Conservation (phyloP, 2,888 invertebrate genomes). For the Catonia carolina region DNA sequence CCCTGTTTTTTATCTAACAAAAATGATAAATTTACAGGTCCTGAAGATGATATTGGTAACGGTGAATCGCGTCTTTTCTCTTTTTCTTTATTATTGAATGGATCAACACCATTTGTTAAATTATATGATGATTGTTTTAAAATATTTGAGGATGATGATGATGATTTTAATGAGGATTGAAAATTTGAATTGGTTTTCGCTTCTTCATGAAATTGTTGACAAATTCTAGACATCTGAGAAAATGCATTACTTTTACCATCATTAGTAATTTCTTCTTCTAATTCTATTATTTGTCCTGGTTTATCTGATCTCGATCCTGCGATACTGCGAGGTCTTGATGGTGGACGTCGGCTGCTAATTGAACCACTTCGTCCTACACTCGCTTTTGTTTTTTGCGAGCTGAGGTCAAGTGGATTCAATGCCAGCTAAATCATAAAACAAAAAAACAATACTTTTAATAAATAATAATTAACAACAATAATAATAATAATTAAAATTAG, state of each 20-base stretch:
- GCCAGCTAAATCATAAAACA: constrained; percentile 42
- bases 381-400: constrained; percentile 48
- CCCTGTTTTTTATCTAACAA: background rate
- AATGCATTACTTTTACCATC: constrained; percentile 28
- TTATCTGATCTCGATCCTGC: constrained; percentile 15
- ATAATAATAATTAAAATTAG: background rate
- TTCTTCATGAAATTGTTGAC: constrained; percentile 45
- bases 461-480: background rate
- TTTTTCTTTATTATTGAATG: background rate
- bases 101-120: background rate
- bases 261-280: too few relatives aligned
- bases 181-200: constrained; percentile 33
- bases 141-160: background rate
- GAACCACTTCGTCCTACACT: constrained; percentile 47
- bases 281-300: too few relatives aligned
- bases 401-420: constrained; percentile 47
- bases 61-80: too few relatives aligned
- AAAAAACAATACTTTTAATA: too few relatives aligned
- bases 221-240: constrained; percentile 44
- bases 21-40: too few relatives aligned
- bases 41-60: too few relatives aligned
- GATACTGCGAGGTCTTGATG: constrained; percentile 42
- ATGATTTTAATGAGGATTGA: background rate
- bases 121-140: background rate
- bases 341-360: constrained; percentile 47